These are phyloP conservation scores for Philhelius pedissequus DNA, from an alignment of 2,888 invertebrate genomes.

Conservation along the genomic window DNA sequence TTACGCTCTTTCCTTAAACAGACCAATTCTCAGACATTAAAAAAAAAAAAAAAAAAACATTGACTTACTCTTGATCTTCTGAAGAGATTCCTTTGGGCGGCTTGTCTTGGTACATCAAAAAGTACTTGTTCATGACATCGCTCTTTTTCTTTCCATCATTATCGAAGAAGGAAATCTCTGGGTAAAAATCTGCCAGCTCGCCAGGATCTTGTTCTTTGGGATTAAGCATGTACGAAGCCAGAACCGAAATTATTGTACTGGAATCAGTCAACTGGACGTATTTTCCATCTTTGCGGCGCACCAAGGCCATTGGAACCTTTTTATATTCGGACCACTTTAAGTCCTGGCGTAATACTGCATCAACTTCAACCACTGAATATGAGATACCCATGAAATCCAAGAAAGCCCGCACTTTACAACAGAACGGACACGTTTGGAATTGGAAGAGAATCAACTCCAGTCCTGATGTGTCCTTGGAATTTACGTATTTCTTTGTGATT, in stretches of 20 bases:
- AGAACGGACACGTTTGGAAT: conserved; percentile 98
- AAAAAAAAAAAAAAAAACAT: not conserved
- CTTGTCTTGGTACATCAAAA: conserved; percentile 87
- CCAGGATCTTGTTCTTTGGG: conserved; percentile 80
- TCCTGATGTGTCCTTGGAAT: conserved; percentile 83
- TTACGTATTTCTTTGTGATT: conserved; percentile 83
- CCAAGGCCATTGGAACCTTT: conserved; percentile 95
- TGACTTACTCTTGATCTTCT: conserved; percentile 82
- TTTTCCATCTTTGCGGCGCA: conserved; percentile 84
- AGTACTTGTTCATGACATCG: conserved; percentile 93
- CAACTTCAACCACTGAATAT: conserved; percentile 98
- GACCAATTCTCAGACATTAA: not conserved
- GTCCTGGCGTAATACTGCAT: conserved; percentile 94
- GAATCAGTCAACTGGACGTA: conserved; percentile 96
- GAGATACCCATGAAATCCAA: conserved; percentile 95
- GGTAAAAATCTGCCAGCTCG: conserved; percentile 89
- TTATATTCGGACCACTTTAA: conserved; percentile 96
- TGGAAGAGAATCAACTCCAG: conserved; percentile 94
- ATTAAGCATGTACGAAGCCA: conserved; percentile 88
- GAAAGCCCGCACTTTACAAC: conserved; percentile 93
- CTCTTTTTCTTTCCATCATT: conserved; percentile 84
- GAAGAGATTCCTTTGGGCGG: conserved; percentile 80
- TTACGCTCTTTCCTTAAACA: conserved; percentile 90
- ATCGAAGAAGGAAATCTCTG: conserved; percentile 84
- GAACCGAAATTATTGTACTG: conserved; percentile 92